Evolutionary conservation across 1,140 invertebrate genomes (phyloP).

Genomic region (Vollenhovia emeryi): DNA sequence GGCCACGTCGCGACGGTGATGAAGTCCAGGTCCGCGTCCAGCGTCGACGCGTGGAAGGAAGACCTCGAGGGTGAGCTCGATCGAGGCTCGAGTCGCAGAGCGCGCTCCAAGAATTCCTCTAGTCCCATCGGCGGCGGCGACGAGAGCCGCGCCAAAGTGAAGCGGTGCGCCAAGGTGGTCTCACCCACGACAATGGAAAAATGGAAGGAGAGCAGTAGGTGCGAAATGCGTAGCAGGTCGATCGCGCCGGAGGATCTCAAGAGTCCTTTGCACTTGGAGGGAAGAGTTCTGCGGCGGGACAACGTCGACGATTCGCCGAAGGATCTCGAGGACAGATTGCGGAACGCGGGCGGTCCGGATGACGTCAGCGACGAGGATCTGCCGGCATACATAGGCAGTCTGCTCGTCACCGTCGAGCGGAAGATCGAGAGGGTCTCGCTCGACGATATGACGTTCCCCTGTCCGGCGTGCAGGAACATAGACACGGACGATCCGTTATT

Average conservation of each 20-base stretch:
- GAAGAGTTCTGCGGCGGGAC: slow-evolving; percentile 15
- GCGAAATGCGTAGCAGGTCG: slow-evolving; percentile 64
- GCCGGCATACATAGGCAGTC: slow-evolving; percentile 87
- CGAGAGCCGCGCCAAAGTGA: slow-evolving; percentile 64
- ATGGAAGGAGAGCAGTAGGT: slow-evolving; percentile 72
- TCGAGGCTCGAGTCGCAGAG: slow-evolving; percentile 20
- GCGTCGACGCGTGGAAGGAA: slow-evolving; percentile 79
- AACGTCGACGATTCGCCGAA: not conserved
- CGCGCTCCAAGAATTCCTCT: slow-evolving; percentile 25
- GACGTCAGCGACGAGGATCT: slow-evolving; percentile 84
- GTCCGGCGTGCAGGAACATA: slow-evolving; percentile 86
- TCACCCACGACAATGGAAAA: slow-evolving; percentile 70
- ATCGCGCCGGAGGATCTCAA: slow-evolving; percentile 61
- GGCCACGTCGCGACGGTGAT: slow-evolving; percentile 67
- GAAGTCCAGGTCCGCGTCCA: slow-evolving; percentile 79
- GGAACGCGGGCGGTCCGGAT: slow-evolving; percentile 62
- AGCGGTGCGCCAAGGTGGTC: slow-evolving; percentile 70
- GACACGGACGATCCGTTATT: slow-evolving; percentile 84
- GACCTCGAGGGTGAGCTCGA: slow-evolving; percentile 62
- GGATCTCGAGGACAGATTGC: slow-evolving; percentile 64
- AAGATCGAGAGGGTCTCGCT: slow-evolving; percentile 88
- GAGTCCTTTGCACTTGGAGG: slow-evolving; percentile 69
- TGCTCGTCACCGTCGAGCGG: slow-evolving; percentile 89
- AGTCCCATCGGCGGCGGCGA: slow-evolving; percentile 63
- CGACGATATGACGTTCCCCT: slow-evolving; percentile 88